A percentile compares a stretch with the other conserved stretches of the same genome.
Conservation (phyloP, 2,113 vertebrate species). For the Tyto alba region DNA sequence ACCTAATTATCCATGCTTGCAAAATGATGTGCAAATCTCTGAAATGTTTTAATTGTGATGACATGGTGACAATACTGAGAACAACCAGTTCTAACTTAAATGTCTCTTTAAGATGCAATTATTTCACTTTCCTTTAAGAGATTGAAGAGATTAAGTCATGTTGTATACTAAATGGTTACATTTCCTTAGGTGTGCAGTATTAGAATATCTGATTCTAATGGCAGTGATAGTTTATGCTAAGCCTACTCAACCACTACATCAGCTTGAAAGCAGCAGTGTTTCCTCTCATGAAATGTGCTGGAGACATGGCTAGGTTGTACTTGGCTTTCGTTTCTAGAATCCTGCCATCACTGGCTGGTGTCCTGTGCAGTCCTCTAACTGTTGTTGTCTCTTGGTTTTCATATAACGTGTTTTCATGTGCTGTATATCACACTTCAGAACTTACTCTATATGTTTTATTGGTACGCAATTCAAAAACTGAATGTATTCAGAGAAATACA, state of each 20-base stretch:
- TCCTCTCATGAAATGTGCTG: background rate
- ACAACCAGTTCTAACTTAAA: background rate
- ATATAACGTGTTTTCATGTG: background rate
- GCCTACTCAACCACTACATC: background rate
- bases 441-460: background rate
- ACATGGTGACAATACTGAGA: background rate
- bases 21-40: background rate
- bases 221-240: background rate
- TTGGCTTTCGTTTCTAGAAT: background rate
- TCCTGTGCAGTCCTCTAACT: background rate
- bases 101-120: background rate
- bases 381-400: background rate
- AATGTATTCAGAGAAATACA: background rate
- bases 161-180: background rate
- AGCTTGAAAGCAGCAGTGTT: background rate
- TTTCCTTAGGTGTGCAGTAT: background rate
- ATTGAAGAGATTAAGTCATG: background rate
- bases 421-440: background rate
- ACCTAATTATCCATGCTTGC: background rate
- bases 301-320: background rate
- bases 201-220: background rate
- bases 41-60: background rate
- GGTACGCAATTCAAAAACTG: background rate
- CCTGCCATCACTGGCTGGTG: background rate
- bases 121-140: background rate